A percentile compares a stretch with the other conserved stretches of the same genome.
These are phyloP conservation scores for Anthoptus insignis DNA, from an alignment of 2,888 invertebrate genomes.

Conservation along the genomic window DNA sequence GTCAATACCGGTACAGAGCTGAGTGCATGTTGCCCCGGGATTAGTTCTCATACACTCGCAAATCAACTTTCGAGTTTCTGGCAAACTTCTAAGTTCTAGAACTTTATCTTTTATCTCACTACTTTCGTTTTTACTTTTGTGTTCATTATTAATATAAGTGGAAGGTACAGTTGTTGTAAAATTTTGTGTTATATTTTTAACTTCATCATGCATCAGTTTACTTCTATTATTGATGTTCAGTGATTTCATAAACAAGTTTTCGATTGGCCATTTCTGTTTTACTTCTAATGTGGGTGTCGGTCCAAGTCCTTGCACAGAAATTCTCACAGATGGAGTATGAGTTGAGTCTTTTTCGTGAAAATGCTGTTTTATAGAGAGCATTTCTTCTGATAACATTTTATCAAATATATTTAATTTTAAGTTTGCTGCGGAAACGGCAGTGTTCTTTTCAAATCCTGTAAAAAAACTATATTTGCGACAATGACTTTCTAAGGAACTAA, in stretches of 20 bases:
- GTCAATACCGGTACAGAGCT: conserved; percentile 49
- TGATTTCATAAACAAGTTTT: conserved; percentile 46
- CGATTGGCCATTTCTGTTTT: conserved; percentile 68
- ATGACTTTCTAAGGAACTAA: background rate
- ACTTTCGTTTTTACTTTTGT: conserved; percentile 6
- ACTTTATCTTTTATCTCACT: conserved; percentile 57
- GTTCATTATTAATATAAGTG: background rate
- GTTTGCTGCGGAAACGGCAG: conserved; percentile 47
- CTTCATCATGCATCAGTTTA: background rate
- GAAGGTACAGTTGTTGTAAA: background rate
- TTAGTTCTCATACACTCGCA: conserved; percentile 59
- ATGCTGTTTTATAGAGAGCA: conserved; percentile 67
- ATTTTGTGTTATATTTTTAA: background rate
- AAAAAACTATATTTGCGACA: background rate
- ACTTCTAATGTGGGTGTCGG: conserved; percentile 64
- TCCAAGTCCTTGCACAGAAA: conserved; percentile 52
- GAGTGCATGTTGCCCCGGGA: conserved; percentile 50
- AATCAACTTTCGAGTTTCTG: conserved; percentile 29
- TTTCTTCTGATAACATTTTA: conserved; percentile 72
- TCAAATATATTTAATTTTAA: conserved; percentile 68
- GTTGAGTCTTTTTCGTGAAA: conserved; percentile 60
- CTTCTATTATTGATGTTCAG: background rate
- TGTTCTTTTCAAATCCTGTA: conserved; percentile 11
- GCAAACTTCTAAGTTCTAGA: conserved; percentile 68
- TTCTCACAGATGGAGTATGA: conserved; percentile 50